phyloP scores from a whole-genome alignment of 53 echinoderm and acorn worm species.

The Actinopyga echinites region DNA sequence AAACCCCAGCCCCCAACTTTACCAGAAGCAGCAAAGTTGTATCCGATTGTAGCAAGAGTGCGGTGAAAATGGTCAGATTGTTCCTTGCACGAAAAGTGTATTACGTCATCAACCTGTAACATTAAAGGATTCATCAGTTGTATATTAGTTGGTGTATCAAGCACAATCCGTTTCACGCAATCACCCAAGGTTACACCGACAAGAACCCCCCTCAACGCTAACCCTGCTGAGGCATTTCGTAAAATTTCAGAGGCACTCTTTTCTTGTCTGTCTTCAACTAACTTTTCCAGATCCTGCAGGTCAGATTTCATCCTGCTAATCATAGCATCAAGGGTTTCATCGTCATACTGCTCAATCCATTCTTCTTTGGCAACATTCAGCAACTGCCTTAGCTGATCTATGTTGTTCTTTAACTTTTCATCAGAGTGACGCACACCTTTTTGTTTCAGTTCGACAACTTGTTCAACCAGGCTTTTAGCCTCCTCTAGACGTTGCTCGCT shows the following conservation, averaged over 20 bases:
- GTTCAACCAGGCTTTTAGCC: not conserved
- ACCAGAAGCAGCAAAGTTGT: slow-evolving; percentile 24
- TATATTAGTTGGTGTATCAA: slow-evolving; percentile 30
- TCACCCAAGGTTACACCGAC: not conserved
- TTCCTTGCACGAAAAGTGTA: slow-evolving; percentile 21
- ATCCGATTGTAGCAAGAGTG: slow-evolving; percentile 40
- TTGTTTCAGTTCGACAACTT: slow-evolving; percentile 13
- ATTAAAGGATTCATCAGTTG: slow-evolving; percentile 37
- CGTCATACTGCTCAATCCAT: slow-evolving; percentile 9
- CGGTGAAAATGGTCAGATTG: slow-evolving; percentile 48
- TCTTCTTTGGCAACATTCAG: slow-evolving; percentile 18
- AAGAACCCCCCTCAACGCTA: slow-evolving; percentile 32
- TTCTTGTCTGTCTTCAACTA: slow-evolving; percentile 32
- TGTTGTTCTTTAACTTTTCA: slow-evolving; percentile 14
- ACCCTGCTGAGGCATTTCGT: slow-evolving; percentile 39
- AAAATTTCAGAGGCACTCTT: slow-evolving; percentile 38
- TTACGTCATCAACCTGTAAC: slow-evolving; percentile 36
- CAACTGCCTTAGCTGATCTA: slow-evolving; percentile 40
- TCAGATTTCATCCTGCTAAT: slow-evolving; percentile 33
- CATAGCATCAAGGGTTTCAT: slow-evolving; percentile 5
- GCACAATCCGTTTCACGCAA: slow-evolving; percentile 33
- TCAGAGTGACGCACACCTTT: slow-evolving; percentile 19
- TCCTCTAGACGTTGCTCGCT: not conserved
- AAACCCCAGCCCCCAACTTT: slow-evolving; percentile 7
- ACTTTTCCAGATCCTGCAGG: not conserved